Conservation (phyloP, 2,888 invertebrate species). For the Thera obeliscata region DNA sequence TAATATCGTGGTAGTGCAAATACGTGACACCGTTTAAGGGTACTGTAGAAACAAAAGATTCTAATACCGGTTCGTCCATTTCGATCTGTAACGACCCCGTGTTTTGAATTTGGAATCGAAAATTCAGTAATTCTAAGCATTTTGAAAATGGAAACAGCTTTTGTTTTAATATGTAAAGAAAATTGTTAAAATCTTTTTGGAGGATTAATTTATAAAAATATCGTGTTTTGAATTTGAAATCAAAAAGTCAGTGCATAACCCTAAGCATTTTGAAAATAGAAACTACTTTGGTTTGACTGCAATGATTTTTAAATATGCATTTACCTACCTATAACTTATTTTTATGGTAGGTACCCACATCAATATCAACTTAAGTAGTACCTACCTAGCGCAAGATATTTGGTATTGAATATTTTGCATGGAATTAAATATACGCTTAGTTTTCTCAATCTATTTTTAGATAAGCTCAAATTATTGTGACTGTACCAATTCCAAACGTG, state of each 20-base stretch:
- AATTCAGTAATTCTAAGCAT: not conserved
- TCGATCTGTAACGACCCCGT: constrained; percentile 17
- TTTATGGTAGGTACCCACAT: no score
- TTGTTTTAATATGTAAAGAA: not conserved
- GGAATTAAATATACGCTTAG: no score
- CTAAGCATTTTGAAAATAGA: constrained; percentile 4
- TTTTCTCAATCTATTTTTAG: no score
- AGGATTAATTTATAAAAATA: not conserved
- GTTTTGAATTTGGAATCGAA: constrained; percentile 18
- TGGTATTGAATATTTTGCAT: no score
- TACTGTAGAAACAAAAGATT: constrained; percentile 9
- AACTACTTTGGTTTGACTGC: not conserved
- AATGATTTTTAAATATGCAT: no score
- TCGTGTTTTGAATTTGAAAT: constrained; percentile 18
- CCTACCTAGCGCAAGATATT: no score
- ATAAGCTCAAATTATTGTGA: no score
- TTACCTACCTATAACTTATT: no score
- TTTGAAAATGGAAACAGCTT: not conserved
- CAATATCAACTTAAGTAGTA: no score
- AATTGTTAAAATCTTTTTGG: not conserved
- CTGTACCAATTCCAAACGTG: no score
- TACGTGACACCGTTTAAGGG: constrained; percentile 25
- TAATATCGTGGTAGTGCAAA: constrained; percentile 31
- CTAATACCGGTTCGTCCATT: constrained; percentile 9
- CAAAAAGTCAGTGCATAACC: not conserved